Evolutionary conservation across 2,888 invertebrate genomes (phyloP), one percentile per base, ranked within the genome.

Genomic region (Drosophila tanythrix): DNA sequence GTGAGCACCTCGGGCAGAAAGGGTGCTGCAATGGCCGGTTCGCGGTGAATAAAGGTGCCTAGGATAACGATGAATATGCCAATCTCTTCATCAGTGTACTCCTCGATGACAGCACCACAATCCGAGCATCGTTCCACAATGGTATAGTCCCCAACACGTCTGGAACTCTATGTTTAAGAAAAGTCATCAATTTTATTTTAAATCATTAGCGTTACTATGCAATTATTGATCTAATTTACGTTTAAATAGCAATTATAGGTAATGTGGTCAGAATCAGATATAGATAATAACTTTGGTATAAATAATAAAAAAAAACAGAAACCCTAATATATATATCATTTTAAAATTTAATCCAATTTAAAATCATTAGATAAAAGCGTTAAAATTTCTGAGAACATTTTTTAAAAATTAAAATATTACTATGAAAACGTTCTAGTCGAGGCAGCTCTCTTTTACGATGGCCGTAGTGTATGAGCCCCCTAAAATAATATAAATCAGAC

Each of bases 81-180:
- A 69, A 99, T 94, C 92, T 99, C 99, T 92, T 99, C 99, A 92
- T 99, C 99, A 76, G 98, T 98, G 93, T 99, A 99, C 92, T 98
- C 96, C 92, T 99, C 98, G 74, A 96, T 95, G 5, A 96, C 94
- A 2, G 96, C 96, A 21, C 98, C 98, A 93, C 99, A 99, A 92
- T 98, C 98, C 0, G 97, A 95, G 92, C 94, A 95, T 93, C 96
- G 94, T 68, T 96, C 95, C 81, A 95, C 95, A 29, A 96, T 94
- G 74, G 95, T 96, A 66, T 96, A 96, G 64, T 96, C 96, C 0
- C 96, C 96, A 35, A 95, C 95, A 56, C 93, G 90, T 60, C 95
- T 95, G 15, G 94, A 94, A 82, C 96, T 96, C 93, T 93, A 94
- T 2, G n/a, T 21, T 29, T 27, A n/a, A 51, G 7, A 56, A 13